Evolutionary conservation across 2,113 vertebrate species (phyloP).

Genomic region (Cyanistes caeruleus): DNA sequence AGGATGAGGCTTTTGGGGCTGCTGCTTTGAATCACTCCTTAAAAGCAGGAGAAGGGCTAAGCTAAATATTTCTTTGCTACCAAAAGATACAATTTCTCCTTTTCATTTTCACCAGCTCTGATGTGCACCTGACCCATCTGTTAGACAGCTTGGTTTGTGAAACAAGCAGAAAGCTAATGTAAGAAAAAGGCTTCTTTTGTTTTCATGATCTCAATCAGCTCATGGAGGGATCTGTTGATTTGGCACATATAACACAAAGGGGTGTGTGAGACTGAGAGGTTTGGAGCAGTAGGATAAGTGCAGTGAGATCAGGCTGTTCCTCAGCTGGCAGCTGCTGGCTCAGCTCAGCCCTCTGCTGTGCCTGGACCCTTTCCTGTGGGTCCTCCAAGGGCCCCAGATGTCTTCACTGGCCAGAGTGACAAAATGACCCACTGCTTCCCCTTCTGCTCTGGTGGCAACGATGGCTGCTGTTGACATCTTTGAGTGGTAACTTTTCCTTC

Average conservation of each 20-base stretch:
- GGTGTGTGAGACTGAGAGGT: background rate
- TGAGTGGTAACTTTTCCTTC: background rate
- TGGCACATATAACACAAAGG: background rate
- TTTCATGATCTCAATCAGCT: background rate
- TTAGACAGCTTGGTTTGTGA: slow-evolving; percentile 22
- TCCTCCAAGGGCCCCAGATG: background rate
- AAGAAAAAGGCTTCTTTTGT: slow-evolving; percentile 32
- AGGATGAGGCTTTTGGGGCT: background rate
- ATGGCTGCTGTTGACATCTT: background rate
- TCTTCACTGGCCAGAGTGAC: background rate
- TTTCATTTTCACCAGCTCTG: background rate
- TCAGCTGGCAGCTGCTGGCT: background rate
- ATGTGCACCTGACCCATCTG: background rate
- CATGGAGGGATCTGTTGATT: background rate
- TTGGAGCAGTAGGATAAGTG: background rate
- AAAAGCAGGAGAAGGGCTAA: background rate
- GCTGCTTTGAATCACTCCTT: background rate
- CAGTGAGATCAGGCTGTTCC: background rate
- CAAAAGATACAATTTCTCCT: background rate
- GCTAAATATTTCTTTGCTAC: background rate
- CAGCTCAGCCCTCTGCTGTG: background rate
- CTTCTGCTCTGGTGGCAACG: background rate
- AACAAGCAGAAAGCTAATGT: background rate
- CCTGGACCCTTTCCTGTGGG: background rate
- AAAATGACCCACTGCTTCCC: background rate